Base-by-base conservation (phyloP, 2,113 vertebrate species). In the Lichenostomus cassidix region DNA sequence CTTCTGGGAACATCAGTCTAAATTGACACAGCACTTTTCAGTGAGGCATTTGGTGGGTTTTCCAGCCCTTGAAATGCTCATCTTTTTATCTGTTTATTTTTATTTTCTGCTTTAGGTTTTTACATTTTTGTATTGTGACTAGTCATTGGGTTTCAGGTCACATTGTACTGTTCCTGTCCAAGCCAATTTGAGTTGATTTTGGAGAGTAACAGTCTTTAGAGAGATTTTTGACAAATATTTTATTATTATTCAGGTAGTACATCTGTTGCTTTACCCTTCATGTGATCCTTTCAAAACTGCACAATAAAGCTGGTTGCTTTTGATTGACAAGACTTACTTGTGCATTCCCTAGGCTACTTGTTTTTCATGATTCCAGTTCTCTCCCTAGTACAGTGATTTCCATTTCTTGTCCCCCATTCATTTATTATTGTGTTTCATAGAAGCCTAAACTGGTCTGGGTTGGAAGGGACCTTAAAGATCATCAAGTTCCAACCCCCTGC, bases 261-360 rank as follows among this genome's bases (percentile, higher is more conserved):
- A 89, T 93, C 50, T 92, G 47, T 47, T 93, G 44, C 64, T 94
- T 93, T 88, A 58, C 35, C 37, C 63, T 95, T 92, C 81, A 82
- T 70, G n/a, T 8, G 5, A 21, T 88, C 86, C 50, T 96, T 89
- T 90, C 39, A 63, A 63, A 92, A 80, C 39, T 9, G 4, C 35
- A 35, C 58, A 19, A 41, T 77, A 86, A 90, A 88, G 35, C 82
- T 63, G 44, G 24, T 76, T 86, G 76, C 82, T 77, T 88, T 78
- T 70, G 71, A 77, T 33, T 83, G 92, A 63, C 5, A 1, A 64
- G 47, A 17, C 50, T 71, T 46, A 23, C 18, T 83, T 12, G 35
- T 80, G 31, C 58, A 33, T 86, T 83, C 42, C 35, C 55, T 9
- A 8, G 35, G 59, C 52, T 86, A 50, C 50, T 83, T 83, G 20